phyloP scores from a whole-genome alignment of 2,797 vertebrate species.

The Melopsittacus undulatus region DNA sequence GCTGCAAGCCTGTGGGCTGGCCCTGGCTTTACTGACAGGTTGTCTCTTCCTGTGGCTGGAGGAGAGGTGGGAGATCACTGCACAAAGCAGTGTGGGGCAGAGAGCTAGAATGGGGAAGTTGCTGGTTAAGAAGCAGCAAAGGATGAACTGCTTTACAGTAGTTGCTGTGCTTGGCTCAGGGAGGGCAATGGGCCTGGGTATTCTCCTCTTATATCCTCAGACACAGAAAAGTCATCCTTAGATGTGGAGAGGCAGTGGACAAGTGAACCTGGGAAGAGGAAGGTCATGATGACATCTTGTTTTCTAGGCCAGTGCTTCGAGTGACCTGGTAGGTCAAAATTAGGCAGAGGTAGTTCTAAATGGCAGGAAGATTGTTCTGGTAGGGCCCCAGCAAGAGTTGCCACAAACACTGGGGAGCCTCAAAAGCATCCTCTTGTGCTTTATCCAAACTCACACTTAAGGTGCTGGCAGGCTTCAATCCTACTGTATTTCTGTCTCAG shows the following conservation, averaged over 20 bases:
- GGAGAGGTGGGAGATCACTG: not conserved
- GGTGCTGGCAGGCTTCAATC: not conserved
- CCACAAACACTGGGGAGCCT: not conserved
- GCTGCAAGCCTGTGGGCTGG: not conserved
- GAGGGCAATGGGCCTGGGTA: not conserved
- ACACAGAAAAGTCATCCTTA: not conserved
- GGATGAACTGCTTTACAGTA: not conserved
- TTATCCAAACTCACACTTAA: not conserved
- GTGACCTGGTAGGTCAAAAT: not conserved
- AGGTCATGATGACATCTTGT: not conserved
- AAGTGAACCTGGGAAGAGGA: not conserved
- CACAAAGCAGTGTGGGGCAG: not conserved
- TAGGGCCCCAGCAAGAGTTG: not conserved
- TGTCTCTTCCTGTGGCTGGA: accelerated
- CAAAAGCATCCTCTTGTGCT: not conserved
- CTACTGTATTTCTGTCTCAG: not conserved
- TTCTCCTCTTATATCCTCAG: not conserved
- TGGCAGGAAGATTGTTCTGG: not conserved
- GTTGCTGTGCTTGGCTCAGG: not conserved
- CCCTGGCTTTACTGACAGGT: not conserved
- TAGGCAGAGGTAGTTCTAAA: not conserved
- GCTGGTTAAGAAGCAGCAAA: not conserved
- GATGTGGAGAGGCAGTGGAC: not conserved
- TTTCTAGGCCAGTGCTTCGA: not conserved
- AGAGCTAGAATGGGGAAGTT: not conserved